Base-by-base conservation (phyloP, 2,113 vertebrate species). In the Tetraodon nigroviridis region DNA sequence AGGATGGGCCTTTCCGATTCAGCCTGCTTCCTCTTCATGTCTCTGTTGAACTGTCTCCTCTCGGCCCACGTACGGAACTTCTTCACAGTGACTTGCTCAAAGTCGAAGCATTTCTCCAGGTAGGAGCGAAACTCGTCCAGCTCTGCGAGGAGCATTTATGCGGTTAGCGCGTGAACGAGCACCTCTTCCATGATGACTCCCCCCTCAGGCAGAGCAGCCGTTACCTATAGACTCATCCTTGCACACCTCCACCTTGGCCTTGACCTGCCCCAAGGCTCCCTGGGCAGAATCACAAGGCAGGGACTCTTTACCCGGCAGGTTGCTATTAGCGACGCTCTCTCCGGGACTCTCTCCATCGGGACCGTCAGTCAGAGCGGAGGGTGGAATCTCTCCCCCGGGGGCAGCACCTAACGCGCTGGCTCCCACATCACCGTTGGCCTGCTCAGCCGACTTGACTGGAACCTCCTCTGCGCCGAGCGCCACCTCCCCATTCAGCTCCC, bases 21-120 rank as follows among this genome's bases (percentile, higher is more conserved):
- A 0, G 95, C 96, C 82, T 98, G 96, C 71, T 98, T 98, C 53
- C 97, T 92, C 84, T 98, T 98, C 92, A 96, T 93, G 78, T 99
- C 97, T 2, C 97, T 91, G 78, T 99, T 98, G 88, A 99, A 99
- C 46, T 99, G 96, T 20, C 97, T 86, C 0, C 97, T 90, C 89
- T 98, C 97, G 0, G 97, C 97, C 97, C 97, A 99, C 0, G 97
- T 99, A 10, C 95, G 89, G 69, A 99, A 99, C 62, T 99, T 98
- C 75, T 99, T 99, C 24, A 99, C 96, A 0, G 97, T 98, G 55
- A 99, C 97, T 90, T 98, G 95, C 51, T 99, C 97, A 42, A 99
- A 99, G 84, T 98, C 97, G 73, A 99, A 99, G 70, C 97, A 91
- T 76, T 96, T 99, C 51, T 94, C 94, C 55, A 99, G 84, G 53